phyloP scores from a whole-genome alignment of 1,140 invertebrate species.

The Penaeus chinensis region DNA sequence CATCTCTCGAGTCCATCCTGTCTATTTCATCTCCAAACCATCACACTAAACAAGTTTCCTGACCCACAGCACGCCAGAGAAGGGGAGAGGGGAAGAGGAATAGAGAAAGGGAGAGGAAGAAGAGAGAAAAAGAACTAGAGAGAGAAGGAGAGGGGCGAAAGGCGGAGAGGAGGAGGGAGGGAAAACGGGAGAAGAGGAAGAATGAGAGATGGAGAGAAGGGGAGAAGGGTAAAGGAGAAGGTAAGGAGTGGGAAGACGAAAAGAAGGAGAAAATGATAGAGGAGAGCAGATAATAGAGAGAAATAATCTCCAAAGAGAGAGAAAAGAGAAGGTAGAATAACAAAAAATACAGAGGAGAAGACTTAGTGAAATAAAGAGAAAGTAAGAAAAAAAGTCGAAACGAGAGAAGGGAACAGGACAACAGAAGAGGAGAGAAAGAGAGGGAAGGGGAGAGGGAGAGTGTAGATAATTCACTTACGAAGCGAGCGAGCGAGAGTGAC shows the following conservation, averaged over 20 bases:
- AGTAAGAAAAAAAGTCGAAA: no score
- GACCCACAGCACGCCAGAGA: no score
- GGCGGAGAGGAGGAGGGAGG: not conserved
- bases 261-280: not conserved
- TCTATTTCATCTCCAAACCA: no score
- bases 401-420: not conserved
- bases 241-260: not conserved
- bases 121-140: not conserved
- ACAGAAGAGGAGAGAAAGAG: not conserved
- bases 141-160: not conserved
- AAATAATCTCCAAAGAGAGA: not conserved
- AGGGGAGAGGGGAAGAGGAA: not conserved
- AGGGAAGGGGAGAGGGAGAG: not conserved
- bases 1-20: not conserved
- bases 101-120: not conserved
- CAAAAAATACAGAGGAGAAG: not conserved
- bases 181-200: not conserved
- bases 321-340: not conserved
- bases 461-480: no score
- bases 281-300: not conserved
- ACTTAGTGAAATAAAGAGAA: not conserved
- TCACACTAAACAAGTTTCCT: no score
- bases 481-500: no score
- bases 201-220: not conserved
- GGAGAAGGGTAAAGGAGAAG: not conserved